These are phyloP conservation scores for Gouania willdenowi DNA, from an alignment of 2,797 vertebrate genomes.

Conservation along the genomic window DNA sequence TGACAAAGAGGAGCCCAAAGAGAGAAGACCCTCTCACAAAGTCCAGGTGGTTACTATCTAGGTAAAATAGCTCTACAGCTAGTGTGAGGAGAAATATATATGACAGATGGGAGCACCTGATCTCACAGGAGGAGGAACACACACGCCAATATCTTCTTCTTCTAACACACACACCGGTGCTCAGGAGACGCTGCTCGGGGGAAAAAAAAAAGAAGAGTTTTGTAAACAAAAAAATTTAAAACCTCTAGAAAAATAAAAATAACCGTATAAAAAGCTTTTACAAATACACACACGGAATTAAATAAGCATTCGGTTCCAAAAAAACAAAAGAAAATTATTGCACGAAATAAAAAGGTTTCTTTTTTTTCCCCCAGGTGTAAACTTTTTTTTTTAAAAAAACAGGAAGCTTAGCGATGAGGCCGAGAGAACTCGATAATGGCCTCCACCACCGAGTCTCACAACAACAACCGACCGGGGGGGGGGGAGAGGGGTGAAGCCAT, in stretches of 20 bases:
- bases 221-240: slow-evolving; percentile 81
- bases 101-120: slow-evolving; percentile 3
- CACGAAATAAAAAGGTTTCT: slow-evolving; percentile 83
- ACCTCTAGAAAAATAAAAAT: slow-evolving; percentile 82
- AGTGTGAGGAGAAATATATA: too few species aligned
- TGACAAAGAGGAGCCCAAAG: too few species aligned
- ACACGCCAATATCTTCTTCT: slow-evolving; percentile 15
- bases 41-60: too few species aligned
- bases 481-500: slow-evolving; percentile 35
- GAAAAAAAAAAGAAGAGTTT: too few species aligned
- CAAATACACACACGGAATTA: slow-evolving; percentile 74
- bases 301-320: slow-evolving; percentile 79
- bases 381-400: slow-evolving; percentile 64
- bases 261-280: slow-evolving; percentile 82
- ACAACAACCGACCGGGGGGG: slow-evolving; percentile 30
- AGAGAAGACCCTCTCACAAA: too few species aligned
- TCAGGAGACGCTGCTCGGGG: slow-evolving; percentile 80
- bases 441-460: slow-evolving; percentile 10
- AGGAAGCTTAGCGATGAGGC: slow-evolving; percentile 61
- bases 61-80: too few species aligned
- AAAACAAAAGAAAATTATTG: slow-evolving; percentile 86
- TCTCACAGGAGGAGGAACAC: slow-evolving; percentile 2
- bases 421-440: slow-evolving; percentile 26
- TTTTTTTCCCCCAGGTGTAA: slow-evolving; percentile 75
- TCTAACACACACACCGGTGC: slow-evolving; percentile 27